Percentiles rank a stretch among this genome's conserved stretches.
Conservation (phyloP, 2,888 invertebrate species). For the Drosophila helvetica region DNA sequence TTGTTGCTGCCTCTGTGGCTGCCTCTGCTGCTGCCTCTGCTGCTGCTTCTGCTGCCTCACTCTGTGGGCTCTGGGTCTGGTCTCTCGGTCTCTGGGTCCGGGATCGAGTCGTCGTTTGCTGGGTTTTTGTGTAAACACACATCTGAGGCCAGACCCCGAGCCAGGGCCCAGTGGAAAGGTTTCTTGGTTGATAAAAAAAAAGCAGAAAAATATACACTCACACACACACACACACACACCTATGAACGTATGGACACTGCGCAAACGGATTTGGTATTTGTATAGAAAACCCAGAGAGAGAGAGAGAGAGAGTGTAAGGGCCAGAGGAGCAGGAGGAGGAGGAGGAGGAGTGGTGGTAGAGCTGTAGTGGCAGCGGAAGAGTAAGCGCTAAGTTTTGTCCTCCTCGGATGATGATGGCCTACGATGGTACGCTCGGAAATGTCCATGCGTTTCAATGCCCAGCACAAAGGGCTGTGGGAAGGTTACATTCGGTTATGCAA, state of each 20-base stretch:
- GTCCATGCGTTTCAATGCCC: conserved; percentile 38
- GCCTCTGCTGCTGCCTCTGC: conserved; percentile 2
- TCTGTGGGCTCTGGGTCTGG: conserved; percentile 28
- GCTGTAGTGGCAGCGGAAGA: neutral
- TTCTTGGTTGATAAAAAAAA: conserved; percentile 73
- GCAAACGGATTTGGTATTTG: conserved; percentile 73
- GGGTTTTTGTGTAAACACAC: conserved; percentile 66
- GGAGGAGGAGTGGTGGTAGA: conserved; percentile 6
- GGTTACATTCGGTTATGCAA: conserved; percentile 23
- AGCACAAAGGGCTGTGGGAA: conserved; percentile 6
- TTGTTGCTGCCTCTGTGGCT: neutral
- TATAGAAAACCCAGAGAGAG: conserved; percentile 56
- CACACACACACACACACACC: conserved; percentile 43
- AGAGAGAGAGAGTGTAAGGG: conserved; percentile 2
- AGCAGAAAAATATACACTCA: conserved; percentile 49
- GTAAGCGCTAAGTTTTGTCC: conserved; percentile 27
- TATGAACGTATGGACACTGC: conserved; percentile 36
- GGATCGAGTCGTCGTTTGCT: conserved; percentile 43
- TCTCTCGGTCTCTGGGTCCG: conserved; percentile 26
- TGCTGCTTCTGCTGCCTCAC: conserved; percentile 8
- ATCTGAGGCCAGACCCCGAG: conserved; percentile 58
- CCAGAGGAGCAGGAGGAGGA: too few species aligned
- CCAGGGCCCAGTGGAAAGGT: conserved; percentile 66
- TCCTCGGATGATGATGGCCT: conserved; percentile 15
- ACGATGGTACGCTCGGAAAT: conserved; percentile 22